Conservation (phyloP, 2,888 invertebrate genomes). For the Ophion obscuratus region DNA sequence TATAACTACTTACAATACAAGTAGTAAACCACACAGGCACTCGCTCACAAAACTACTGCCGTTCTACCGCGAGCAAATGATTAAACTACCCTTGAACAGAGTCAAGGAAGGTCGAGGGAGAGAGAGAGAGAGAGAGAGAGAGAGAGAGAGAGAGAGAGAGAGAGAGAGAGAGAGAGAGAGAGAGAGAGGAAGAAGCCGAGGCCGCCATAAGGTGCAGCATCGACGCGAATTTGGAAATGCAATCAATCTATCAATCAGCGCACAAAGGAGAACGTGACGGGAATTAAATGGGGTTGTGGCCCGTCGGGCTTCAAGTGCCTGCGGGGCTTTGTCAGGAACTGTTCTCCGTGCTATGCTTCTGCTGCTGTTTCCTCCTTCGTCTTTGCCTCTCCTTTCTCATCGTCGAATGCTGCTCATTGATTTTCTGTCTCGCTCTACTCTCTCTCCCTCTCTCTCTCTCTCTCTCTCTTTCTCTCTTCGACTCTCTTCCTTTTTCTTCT, state of each 20-base stretch:
- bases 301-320: constrained; percentile 60
- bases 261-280: constrained; percentile 78
- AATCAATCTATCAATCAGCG: constrained; percentile 79
- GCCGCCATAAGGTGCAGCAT: constrained; percentile 74
- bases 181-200: constrained; percentile 6
- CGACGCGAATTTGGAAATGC: constrained; percentile 78
- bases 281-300: constrained; percentile 75
- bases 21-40: too few species aligned
- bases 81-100: too few species aligned
- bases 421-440: constrained; percentile 53
- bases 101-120: too few species aligned
- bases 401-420: constrained; percentile 65
- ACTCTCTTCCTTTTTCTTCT: not conserved
- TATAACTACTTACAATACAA: too few species aligned
- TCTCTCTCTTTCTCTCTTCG: not conserved
- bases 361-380: constrained; percentile 54
- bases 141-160: not conserved
- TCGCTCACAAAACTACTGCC: too few species aligned
- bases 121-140: not conserved
- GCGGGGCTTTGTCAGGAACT: constrained; percentile 37
- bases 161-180: not conserved
- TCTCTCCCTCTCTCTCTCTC: constrained; percentile 32
- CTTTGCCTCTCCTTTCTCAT: constrained; percentile 43
- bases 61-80: too few species aligned
- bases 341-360: constrained; percentile 33